phyloP scores from a whole-genome alignment of 2,888 invertebrate genomes.

The Tenthredo scrophulariae region DNA sequence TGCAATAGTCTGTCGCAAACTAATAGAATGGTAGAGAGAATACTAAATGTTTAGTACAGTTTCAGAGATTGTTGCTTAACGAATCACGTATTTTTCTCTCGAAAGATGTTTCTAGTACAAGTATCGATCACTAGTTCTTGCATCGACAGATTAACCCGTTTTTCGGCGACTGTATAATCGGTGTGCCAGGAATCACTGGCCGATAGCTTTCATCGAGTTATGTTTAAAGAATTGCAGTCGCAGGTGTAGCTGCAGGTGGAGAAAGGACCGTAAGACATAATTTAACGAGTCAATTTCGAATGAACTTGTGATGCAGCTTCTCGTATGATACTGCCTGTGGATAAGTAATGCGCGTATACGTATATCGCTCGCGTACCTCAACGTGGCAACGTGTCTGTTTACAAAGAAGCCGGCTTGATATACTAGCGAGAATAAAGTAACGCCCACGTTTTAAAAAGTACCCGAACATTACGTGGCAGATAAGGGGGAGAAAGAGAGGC shows the following conservation, averaged over 20 bases:
- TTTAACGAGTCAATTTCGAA: not conserved
- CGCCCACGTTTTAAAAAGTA: conserved; percentile 9
- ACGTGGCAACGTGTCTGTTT: not conserved
- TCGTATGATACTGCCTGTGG: not conserved
- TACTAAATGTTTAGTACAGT: not conserved
- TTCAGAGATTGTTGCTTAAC: not conserved
- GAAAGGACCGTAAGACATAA: not conserved
- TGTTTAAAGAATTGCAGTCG: not conserved
- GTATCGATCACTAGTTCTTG: no score
- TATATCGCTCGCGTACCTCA: not conserved
- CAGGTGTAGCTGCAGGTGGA: not conserved
- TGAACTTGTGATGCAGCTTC: not conserved
- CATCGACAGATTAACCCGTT: no score
- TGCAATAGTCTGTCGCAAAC: not conserved
- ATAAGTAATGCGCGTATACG: not conserved
- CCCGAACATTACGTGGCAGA: not conserved
- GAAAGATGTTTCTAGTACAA: no score
- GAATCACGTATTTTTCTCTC: not conserved
- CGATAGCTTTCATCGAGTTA: not conserved
- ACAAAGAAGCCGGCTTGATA: not conserved
- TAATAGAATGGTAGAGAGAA: not conserved
- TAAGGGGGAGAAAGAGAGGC: not conserved
- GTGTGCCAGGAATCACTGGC: not conserved
- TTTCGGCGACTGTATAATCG: no score
- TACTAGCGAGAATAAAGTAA: conserved; percentile 7